Conservation (phyloP, 2,797 vertebrate species). For the Odontamblyopus lacepedii region DNA sequence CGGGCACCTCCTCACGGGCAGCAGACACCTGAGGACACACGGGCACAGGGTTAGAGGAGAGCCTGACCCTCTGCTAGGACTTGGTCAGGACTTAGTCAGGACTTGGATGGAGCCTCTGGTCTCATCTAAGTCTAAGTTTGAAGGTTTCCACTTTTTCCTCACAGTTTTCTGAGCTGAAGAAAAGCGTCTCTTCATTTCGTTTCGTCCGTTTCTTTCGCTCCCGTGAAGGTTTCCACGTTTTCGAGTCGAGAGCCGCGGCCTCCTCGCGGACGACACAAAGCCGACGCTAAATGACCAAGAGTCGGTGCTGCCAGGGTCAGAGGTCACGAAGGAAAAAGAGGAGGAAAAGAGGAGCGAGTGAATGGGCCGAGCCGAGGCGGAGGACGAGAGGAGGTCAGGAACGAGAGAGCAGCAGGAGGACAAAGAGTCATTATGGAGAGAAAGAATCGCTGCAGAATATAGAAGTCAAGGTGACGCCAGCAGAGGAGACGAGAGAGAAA, state of each 20-base stretch:
- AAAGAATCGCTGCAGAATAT: too few species aligned
- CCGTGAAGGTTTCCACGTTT: not conserved
- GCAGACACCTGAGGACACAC: constrained; percentile 76
- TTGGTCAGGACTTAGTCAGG: too few species aligned
- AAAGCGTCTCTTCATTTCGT: too few species aligned
- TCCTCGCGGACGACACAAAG: not conserved
- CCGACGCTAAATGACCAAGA: not conserved
- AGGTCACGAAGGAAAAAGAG: not conserved
- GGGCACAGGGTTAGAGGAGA: too few species aligned
- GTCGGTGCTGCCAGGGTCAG: not conserved
- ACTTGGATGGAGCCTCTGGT: too few species aligned
- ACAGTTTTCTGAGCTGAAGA: too few species aligned
- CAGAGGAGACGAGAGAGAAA: too few species aligned
- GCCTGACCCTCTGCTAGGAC: too few species aligned
- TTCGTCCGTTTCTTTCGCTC: too few species aligned
- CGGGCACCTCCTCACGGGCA: constrained; percentile 84
- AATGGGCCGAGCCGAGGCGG: not conserved
- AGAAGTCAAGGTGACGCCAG: too few species aligned
- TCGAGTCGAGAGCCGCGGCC: constrained; percentile 16
- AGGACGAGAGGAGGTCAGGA: not conserved
- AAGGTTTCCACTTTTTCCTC: too few species aligned
- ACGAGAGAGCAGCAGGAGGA: not conserved
- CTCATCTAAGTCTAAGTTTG: too few species aligned
- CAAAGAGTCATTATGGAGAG: not conserved
- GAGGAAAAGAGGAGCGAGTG: not conserved